A percentile compares a stretch with the other conserved stretches of the same genome.
Conservation (phyloP, 2,888 invertebrate species). For the Erebia aethiops region DNA sequence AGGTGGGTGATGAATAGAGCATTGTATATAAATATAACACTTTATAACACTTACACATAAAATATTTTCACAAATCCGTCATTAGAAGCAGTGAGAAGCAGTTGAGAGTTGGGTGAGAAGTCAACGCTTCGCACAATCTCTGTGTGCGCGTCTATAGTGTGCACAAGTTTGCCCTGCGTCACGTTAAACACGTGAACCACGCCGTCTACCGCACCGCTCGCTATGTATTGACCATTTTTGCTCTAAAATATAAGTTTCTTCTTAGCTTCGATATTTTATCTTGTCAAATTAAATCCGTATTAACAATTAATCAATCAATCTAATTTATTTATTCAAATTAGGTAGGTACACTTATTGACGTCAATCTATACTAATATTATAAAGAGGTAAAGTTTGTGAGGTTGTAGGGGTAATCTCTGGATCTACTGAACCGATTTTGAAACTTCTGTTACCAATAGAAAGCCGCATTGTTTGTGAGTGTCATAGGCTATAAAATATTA, state of each 20-base stretch:
- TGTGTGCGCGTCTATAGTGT: slow-evolving; percentile 96
- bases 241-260: slow-evolving; percentile 83
- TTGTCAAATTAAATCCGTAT: too few relatives aligned
- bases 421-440: too few relatives aligned
- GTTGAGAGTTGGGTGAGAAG: slow-evolving; percentile 95
- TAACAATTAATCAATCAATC: too few relatives aligned
- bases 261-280: too few relatives aligned
- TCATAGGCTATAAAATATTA: too few relatives aligned
- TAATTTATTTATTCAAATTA: too few relatives aligned
- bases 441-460: too few relatives aligned
- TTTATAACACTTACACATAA: slow-evolving; percentile 91
- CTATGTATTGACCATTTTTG: slow-evolving; percentile 95
- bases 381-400: too few relatives aligned
- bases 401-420: too few relatives aligned
- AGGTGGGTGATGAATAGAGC: neutral
- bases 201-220: slow-evolving; percentile 96
- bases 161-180: slow-evolving; percentile 90
- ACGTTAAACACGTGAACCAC: slow-evolving; percentile 97
- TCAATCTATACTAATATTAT: too few relatives aligned
- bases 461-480: too few relatives aligned
- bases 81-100: slow-evolving; percentile 95
- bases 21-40: slow-evolving; percentile 57
- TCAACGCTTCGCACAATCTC: slow-evolving; percentile 94
- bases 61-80: slow-evolving; percentile 97
- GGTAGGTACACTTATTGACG: too few relatives aligned